Base-by-base conservation (phyloP, 2,888 invertebrate species). In the Oxytorus armatus region DNA sequence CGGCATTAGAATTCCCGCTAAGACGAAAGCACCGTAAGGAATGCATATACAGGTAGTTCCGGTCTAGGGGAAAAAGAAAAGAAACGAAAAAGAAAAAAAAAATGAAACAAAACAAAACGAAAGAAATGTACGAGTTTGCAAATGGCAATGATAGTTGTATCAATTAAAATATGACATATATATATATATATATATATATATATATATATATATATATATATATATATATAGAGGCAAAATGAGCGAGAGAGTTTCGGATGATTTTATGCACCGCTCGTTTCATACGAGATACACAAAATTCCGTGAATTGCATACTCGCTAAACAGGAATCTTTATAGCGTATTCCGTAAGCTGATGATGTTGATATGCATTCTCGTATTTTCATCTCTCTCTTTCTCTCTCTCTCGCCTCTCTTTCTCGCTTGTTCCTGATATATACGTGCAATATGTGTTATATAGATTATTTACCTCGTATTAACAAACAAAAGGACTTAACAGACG, bases 1-100 rank as follows among this genome's bases (percentile, higher is more conserved):
- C 55, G 73, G 49, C 73, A 44, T 14, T 36, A 36, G 16, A 63
- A 11, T 77, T 80, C 68, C 47, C 61, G 77, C 63, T 73, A 73
- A 63, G 66, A 63, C 33, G 42, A 63, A 77, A 73, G 80, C 76
- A 80, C 80, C 80, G 80, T 80, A 80, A 80, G 77, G 80, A 80
- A 80, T 80, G 72, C 63, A 80, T 53, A 25, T n/a, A n/a, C n/a
- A 49, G 44, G 51, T 66, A 80, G 80, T 73, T 77, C 55, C 61
- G 69, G 69, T 63, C 44, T 53, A n/a, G 51, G 16, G 21, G 8
- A 18, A 18, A 8, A 1, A 14, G 14, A 8, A 1, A 14, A 23
- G n/a, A 14, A 25, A 11, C 1, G 7, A 23, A 66, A n/a, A 14
- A 16, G 55, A 18, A 44, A 53, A 44, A 8, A 25, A 21, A 61